A percentile compares a stretch with the other conserved stretches of the same genome.
Conservation (phyloP, 2,888 invertebrate genomes). For the Ormyrus rosae region DNA sequence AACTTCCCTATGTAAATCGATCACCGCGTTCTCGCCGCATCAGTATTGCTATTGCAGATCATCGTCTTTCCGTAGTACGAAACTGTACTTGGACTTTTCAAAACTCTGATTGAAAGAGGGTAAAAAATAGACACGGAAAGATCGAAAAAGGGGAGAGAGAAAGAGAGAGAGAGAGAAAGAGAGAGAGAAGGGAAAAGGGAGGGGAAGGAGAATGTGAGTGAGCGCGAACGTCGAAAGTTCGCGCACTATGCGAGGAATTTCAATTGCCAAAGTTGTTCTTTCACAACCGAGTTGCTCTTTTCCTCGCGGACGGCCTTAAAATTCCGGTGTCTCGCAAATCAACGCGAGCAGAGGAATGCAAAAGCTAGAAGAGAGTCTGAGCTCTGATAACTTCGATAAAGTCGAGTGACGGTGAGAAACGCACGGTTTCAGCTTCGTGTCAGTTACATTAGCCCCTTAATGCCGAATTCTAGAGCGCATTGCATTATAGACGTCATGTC, state of each 20-base stretch:
- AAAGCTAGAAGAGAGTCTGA: constrained; percentile 3
- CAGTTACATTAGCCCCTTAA: constrained; percentile 13
- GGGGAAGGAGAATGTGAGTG: not conserved
- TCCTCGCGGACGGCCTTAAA: constrained; percentile 19
- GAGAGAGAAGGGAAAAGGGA: not conserved
- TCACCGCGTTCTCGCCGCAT: constrained; percentile 54
- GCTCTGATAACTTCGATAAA: constrained; percentile 6
- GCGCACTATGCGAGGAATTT: constrained; percentile 58
- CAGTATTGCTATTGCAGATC: constrained; percentile 63
- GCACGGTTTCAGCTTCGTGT: not conserved
- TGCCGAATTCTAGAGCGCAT: not conserved
- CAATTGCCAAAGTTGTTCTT: constrained; percentile 59
- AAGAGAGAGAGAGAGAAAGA: not conserved
- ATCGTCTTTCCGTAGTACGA: constrained; percentile 55
- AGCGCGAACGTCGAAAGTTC: constrained; percentile 51
- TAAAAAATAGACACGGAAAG: not conserved
- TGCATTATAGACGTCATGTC: too few relatives aligned
- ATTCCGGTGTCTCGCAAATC: constrained; percentile 45
- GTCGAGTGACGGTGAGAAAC: not conserved
- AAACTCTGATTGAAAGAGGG: constrained; percentile 60
- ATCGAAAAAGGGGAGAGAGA: not conserved
- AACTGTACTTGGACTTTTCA: constrained; percentile 57
- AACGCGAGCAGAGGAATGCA: constrained; percentile 19
- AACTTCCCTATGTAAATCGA: not conserved
- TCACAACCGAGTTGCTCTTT: constrained; percentile 31